Base-by-base conservation (phyloP, 2,888 invertebrate genomes). In the Smittia sp. region DNA sequence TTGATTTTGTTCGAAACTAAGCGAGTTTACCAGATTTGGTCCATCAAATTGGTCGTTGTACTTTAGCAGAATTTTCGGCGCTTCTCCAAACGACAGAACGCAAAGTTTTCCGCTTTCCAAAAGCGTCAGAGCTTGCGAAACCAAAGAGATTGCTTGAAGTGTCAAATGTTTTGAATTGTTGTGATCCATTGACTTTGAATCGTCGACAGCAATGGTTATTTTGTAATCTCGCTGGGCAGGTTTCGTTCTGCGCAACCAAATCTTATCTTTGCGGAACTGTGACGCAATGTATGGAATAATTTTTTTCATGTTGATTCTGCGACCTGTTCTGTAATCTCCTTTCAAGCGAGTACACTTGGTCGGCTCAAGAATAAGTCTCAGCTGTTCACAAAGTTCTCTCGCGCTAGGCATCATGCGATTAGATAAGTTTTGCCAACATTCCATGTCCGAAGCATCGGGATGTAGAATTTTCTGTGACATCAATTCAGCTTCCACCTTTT, bases 281-380 rank as follows among this genome's bases (percentile, higher is more conserved):
- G 98, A 98, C 18, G 99, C 99, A 77, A 99, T 96, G 84, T 99
- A 99, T 0, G 98, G 95, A 79, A 99, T 97, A 73, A 99, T 93
- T 79, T 93, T 94, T 63, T 98, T 88, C 98, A 99, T 99, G 83
- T 99, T 99, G 70, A 99, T 92, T 6, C 99, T 88, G 75, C 96
- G 92, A 0, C 99, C 99, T 0, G 96, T 98, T 70, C 97, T 87
- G 82, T 94, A 99, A 82, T 99, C 99, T 20, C 99, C 99, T 83
- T 88, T 93, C 38, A 96, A 85, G 76, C 96, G 87, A 0, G 96
- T 92, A 0, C 96, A 92, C 78, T 94, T 92, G 0, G 97, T 96
- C 0, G 99, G 99, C 80, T 99, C 98, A 46, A 99, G 83, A 62
- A 99, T 93, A 0, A 99, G 86, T 63, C 99, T 85, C 75, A 99